Conservation (phyloP, 2,888 invertebrate genomes). For the Polymixis lichenea region DNA sequence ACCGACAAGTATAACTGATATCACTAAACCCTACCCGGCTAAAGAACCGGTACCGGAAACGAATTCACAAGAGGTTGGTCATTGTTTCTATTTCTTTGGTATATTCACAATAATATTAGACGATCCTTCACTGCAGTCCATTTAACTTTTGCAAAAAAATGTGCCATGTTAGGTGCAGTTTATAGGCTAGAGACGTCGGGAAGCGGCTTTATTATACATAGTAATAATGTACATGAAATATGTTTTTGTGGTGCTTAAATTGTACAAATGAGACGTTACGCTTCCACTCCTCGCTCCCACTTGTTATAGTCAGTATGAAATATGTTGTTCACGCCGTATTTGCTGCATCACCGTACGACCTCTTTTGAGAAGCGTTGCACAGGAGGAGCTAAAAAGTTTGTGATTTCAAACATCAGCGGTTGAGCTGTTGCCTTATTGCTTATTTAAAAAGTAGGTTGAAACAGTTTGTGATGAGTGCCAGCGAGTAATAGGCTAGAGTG, state of each 20-base stretch:
- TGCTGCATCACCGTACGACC: background rate
- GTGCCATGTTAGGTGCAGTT: background rate
- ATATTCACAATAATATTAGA: background rate
- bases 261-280: background rate
- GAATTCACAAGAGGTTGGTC: constrained; percentile 82
- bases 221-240: background rate
- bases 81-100: background rate
- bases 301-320: background rate
- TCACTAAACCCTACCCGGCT: constrained; percentile 89
- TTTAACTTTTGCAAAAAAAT: background rate
- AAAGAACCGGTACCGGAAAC: constrained; percentile 86
- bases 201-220: background rate
- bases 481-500: background rate
- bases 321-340: background rate
- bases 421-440: constrained; percentile 10
- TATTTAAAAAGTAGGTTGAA: background rate
- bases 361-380: background rate
- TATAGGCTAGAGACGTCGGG: background rate
- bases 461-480: background rate
- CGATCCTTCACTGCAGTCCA: background rate
- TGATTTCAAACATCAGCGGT: background rate
- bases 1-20: constrained; percentile 88
- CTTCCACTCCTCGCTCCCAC: background rate
- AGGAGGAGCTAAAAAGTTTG: background rate
- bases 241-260: background rate